These are phyloP conservation scores for Zelostemma sp. DNA, from an alignment of 1,140 invertebrate genomes.

Conservation along the genomic window DNA sequence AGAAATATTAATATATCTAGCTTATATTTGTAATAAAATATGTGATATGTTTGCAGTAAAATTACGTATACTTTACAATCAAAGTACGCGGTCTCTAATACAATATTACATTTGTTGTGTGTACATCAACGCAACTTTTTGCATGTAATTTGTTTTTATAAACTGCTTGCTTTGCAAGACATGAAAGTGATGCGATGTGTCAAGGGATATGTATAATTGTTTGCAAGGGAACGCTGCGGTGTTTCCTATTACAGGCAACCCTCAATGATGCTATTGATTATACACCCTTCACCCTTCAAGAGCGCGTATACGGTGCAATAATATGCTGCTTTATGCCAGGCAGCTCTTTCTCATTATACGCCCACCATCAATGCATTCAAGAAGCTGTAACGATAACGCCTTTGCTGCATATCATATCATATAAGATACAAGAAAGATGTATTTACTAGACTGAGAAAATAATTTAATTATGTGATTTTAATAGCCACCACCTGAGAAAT, in stretches of 20 bases:
- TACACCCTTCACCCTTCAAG: slow-evolving; percentile 52
- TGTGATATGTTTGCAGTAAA: not conserved
- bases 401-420: not conserved
- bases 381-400: slow-evolving; percentile 4
- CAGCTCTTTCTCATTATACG: slow-evolving; percentile 59
- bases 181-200: slow-evolving; percentile 42
- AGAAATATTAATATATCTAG: not conserved
- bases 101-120: no score
- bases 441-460: no score
- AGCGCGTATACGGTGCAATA: slow-evolving; percentile 21
- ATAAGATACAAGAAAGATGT: not conserved
- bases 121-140: no score
- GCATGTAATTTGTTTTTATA: slow-evolving; percentile 6
- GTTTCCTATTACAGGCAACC: slow-evolving; percentile 60
- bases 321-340: slow-evolving; percentile 51
- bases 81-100: no score
- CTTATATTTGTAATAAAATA: not conserved
- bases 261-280: slow-evolving; percentile 65
- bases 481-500: no score
- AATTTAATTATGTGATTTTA: no score
- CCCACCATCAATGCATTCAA: slow-evolving; percentile 21
- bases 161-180: slow-evolving; percentile 44
- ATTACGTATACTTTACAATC: no score
- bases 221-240: slow-evolving; percentile 50
- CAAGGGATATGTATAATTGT: slow-evolving; percentile 44